Evolutionary conservation across 2,888 invertebrate genomes (phyloP).

Genomic region (Hirtodrosophila histrioides): DNA sequence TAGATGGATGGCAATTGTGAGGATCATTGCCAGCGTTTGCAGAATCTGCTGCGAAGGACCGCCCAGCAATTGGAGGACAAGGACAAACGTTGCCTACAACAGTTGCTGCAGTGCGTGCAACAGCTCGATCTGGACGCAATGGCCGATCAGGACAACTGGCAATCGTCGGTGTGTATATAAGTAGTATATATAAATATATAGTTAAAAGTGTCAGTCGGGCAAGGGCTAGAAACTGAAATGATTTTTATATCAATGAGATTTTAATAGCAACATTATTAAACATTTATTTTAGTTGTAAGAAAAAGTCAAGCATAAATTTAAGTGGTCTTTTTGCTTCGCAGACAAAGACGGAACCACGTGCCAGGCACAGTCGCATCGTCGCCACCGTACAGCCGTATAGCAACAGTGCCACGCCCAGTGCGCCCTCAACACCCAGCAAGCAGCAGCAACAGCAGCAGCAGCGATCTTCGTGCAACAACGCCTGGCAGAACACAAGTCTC

Average conservation of each 20-base stretch:
- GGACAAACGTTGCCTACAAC: conserved; percentile 87
- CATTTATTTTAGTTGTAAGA: conserved; percentile 19
- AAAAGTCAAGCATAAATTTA: conserved; percentile 34
- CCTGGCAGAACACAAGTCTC: conserved; percentile 85
- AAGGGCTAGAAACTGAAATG: conserved; percentile 8
- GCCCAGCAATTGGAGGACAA: conserved; percentile 70
- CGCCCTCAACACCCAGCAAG: conserved; percentile 62
- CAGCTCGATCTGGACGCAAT: conserved; percentile 86
- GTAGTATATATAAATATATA: neutral
- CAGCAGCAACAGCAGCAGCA: conserved; percentile 19
- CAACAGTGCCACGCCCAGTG: conserved; percentile 73
- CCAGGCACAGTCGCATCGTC: conserved; percentile 85
- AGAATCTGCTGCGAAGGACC: conserved; percentile 51
- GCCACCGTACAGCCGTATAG: conserved; percentile 88
- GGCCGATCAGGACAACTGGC: conserved; percentile 69
- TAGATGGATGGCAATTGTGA: conserved; percentile 67
- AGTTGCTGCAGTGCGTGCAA: conserved; percentile 87
- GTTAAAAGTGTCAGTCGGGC: conserved; percentile 26
- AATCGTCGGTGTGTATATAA: conserved; percentile 35
- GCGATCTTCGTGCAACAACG: conserved; percentile 25
- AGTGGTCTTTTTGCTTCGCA: conserved; percentile 52
- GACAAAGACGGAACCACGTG: conserved; percentile 58
- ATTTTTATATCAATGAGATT: conserved; percentile 16
- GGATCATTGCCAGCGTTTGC: conserved; percentile 62
- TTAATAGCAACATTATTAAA: conserved; percentile 11